These are phyloP conservation scores for Caiman crocodilus DNA, from an alignment of 2,797 vertebrate species.

Conservation along the genomic window DNA sequence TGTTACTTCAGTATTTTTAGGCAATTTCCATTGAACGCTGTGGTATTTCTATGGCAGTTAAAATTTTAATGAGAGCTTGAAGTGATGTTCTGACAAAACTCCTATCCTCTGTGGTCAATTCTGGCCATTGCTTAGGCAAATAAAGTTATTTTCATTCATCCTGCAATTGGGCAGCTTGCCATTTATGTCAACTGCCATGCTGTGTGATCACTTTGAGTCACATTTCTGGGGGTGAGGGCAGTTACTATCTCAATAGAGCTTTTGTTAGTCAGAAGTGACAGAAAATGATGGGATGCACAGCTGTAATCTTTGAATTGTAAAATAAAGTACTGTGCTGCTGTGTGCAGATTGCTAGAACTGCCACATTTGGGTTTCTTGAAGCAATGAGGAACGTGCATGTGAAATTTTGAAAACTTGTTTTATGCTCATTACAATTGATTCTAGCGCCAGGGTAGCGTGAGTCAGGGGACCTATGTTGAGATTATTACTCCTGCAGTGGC, in stretches of 20 bases:
- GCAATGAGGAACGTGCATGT: background rate
- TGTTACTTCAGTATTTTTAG: rapidly evolving
- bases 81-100: rapidly evolving
- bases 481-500: background rate
- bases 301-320: background rate
- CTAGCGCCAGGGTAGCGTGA: background rate
- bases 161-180: background rate
- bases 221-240: background rate
- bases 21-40: rapidly evolving
- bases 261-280: background rate
- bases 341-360: rapidly evolving
- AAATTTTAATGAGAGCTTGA: background rate
- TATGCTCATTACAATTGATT: background rate
- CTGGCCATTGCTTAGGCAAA: background rate
- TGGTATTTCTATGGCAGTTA: background rate
- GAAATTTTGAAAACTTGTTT: background rate
- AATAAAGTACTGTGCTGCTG: background rate
- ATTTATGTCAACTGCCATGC: background rate
- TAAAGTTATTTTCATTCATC: background rate
- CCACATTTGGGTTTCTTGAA: background rate
- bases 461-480: rapidly evolving
- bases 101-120: background rate
- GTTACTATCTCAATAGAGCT: background rate
- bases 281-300: background rate
- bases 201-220: background rate